Base-by-base conservation (phyloP, 2,888 invertebrate species). In the Eupsilia transversa region DNA sequence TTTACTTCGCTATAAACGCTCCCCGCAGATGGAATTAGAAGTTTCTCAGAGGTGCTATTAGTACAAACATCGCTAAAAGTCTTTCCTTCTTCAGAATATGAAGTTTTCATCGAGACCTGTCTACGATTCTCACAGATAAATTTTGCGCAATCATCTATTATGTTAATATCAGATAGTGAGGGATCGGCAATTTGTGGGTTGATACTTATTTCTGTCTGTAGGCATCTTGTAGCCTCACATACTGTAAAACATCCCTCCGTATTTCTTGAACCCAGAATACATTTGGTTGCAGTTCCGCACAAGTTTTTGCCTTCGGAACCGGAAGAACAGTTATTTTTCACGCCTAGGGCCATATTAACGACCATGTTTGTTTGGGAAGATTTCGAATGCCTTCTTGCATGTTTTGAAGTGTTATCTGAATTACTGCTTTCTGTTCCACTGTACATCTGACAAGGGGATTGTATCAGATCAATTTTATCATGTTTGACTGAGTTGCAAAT, bases 151-250 rank as follows among this genome's bases (percentile, higher is more conserved):
- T 93, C 90, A 43, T 82, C 89, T 0, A 96, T 81, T 64, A 95
- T 92, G 64, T 91, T 92, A 38, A 96, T 92, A 87, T 96, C 95
- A 63, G 94, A 91, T 72, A 95, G 85, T 30, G 92, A 90, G 1
- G 96, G 95, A 79, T 96, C 95, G 6, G 94, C 90, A 80, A 95
- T 93, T 86, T 90, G 93, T 7, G 96, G 96, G 80, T 96, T 88
- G 54, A 96, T 94, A 83, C 94, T 95, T 41, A 96, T 95, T 88
- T 96, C 95, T 38, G 96, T 96, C 89, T 96, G 96, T 35, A 94
- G 89, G 54, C 91, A 93, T 86, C 94, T 92, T 35, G 94, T 94
- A 41, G 92, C 91, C 88, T 94, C 94, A 74, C 88, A 80, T 23
- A 93, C 76, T 5, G 86, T 81, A 10, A 79, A 46, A 52, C 73